Base-by-base conservation (phyloP, 2,888 invertebrate genomes). In the Xylophagus ater region DNA sequence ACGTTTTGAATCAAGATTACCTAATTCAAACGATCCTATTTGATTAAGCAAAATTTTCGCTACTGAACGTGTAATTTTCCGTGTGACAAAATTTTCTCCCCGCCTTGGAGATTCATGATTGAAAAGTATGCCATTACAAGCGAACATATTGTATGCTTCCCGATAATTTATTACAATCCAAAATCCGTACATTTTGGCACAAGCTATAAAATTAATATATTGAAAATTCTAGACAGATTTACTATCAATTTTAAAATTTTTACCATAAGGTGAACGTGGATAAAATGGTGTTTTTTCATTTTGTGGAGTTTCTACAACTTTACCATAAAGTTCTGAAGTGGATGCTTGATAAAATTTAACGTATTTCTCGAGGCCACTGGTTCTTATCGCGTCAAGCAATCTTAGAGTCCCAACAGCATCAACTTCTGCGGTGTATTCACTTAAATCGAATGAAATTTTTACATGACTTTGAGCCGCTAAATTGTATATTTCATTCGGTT, bases 391-490 rank as follows among this genome's bases (percentile, higher is more conserved):
- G 59, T 96, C 94, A 35, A 94, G 65, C 21, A 96, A 68, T 48
- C 94, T 71, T 17, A 96, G 69, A 1, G 93, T 92, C 9, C 96
- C 94, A n/a, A 94, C 75, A 0, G 85, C 94, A 64, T 94, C 93
- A 2, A 96, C 94, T 69, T 99, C 94, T 0, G 97, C 94, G 0
- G 98, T 98, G 57, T 99, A 99, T 66, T 99, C 97, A 54, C 94
- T 93, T 44, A 98, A 69, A 58, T 99, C 97, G 60, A 98, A 98
- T 0, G 97, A 98, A 24, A 96, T 93, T 69, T 97, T 97, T 2
- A 98, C 97, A 66, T 99, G 98, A 50, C 96, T 96, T 61, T 98
- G 97, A 1, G 98, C 98, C 2, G 94, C 98, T 46, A 98, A 71
- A 69, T 99, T 98, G 62, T 98, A 98, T 49, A 98, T 87, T 68